These are phyloP conservation scores for Astatotilapia flaviijosephi DNA, from an alignment of 2,113 vertebrate species.

Conservation along the genomic window DNA sequence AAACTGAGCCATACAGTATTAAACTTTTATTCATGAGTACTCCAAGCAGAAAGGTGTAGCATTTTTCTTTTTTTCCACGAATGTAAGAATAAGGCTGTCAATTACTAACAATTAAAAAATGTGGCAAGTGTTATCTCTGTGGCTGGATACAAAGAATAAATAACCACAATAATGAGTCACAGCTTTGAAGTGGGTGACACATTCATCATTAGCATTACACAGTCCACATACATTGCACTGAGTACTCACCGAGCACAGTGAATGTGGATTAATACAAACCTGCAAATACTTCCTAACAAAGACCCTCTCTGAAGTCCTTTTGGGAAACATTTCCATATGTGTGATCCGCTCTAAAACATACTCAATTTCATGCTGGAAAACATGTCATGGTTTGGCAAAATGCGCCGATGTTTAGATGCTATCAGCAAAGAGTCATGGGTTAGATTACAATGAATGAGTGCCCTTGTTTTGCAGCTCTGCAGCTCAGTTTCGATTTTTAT, in stretches of 20 bases:
- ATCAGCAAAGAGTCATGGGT: background rate
- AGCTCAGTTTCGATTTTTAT: conserved; percentile 7
- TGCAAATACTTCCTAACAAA: background rate
- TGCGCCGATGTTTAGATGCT: background rate
- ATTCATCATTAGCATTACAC: background rate
- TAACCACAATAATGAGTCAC: background rate
- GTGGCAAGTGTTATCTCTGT: background rate
- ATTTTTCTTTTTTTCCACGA: background rate
- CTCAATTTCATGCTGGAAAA: background rate
- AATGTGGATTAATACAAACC: background rate
- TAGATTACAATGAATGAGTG: background rate
- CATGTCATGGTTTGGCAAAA: background rate
- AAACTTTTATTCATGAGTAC: background rate
- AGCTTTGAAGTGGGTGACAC: background rate
- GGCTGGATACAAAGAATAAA: background rate
- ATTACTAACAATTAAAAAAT: background rate
- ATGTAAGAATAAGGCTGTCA: background rate
- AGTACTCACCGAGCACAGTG: background rate
- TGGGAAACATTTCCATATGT: background rate
- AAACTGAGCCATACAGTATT: background rate
- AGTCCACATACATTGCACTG: background rate
- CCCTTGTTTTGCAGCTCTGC: background rate
- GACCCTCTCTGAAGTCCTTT: background rate
- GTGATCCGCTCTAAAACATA: background rate
- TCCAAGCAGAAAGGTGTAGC: background rate